Evolutionary conservation across 2,113 vertebrate species (phyloP).

Genomic region (Oncorhynchus mykiss): DNA sequence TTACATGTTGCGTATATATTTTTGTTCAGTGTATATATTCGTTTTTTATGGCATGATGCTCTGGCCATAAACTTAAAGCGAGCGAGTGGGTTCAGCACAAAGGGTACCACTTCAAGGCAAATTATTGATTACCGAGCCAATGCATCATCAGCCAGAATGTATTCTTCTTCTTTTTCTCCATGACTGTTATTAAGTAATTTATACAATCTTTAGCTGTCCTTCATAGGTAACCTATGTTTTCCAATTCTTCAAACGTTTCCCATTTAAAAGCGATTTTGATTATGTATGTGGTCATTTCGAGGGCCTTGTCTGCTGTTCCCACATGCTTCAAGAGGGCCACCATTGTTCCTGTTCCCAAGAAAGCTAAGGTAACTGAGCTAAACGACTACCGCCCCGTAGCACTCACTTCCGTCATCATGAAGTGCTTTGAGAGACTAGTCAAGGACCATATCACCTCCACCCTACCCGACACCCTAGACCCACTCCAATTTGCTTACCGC

Average conservation of each 20-base stretch:
- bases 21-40: no score
- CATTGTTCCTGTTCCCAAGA: no score
- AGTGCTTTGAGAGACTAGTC: no score
- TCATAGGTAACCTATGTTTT: not conserved
- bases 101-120: not conserved
- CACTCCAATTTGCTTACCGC: no score
- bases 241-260: not conserved
- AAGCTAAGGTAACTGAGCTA: no score
- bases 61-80: not conserved
- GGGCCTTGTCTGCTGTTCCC: not conserved
- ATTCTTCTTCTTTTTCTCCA: slow-evolving; percentile 8
- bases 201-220: not conserved
- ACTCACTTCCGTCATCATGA: no score
- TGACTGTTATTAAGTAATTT: slow-evolving; percentile 12
- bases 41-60: not conserved
- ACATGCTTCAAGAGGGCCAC: no score
- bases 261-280: not conserved
- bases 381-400: no score
- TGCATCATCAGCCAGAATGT: not conserved
- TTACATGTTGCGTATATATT: no score
- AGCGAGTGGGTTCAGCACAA: not conserved
- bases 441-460: no score
- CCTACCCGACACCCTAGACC: no score
- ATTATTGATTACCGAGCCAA: not conserved
- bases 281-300: slow-evolving; percentile 10